These are phyloP conservation scores for Bujurquina vittata DNA, from an alignment of 2,113 vertebrate genomes.

Conservation along the genomic window DNA sequence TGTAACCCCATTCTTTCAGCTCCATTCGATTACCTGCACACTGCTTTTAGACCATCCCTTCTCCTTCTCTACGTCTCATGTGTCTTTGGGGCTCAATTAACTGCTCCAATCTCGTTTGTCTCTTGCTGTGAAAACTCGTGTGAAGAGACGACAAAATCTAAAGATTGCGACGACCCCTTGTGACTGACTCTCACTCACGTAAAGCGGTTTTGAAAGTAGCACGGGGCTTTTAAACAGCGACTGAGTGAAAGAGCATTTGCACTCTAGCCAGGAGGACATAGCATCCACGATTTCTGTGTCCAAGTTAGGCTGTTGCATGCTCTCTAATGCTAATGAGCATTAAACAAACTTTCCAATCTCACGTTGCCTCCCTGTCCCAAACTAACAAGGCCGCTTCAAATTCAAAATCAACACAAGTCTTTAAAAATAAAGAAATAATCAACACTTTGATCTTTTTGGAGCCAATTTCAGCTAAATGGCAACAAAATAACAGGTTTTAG, in stretches of 20 bases:
- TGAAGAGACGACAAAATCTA: neutral
- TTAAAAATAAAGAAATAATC: neutral
- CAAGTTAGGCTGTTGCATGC: neutral
- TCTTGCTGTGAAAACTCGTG: conserved; percentile 39
- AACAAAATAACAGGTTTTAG: neutral
- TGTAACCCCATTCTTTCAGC: conserved; percentile 26
- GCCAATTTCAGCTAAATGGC: neutral
- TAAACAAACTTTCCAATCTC: neutral
- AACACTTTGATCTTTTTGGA: neutral
- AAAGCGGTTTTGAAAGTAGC: neutral
- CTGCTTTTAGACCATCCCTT: conserved; percentile 54
- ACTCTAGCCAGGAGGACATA: too few relatives aligned
- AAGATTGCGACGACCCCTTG: conserved; percentile 18
- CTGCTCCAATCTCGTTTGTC: conserved; percentile 10
- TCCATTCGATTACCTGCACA: conserved; percentile 53
- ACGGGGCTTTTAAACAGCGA: neutral
- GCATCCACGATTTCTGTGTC: too few relatives aligned
- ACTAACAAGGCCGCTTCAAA: neutral
- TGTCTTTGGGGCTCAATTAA: conserved; percentile 45
- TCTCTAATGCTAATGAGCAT: neutral
- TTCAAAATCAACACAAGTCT: neutral
- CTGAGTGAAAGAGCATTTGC: neutral
- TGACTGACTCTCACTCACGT: neutral
- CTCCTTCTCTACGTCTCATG: conserved; percentile 49
- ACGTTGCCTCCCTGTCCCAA: neutral